Evolutionary conservation across 2,113 vertebrate genomes (phyloP), one percentile per base, ranked within the genome.

Genomic region (Pavo muticus): DNA sequence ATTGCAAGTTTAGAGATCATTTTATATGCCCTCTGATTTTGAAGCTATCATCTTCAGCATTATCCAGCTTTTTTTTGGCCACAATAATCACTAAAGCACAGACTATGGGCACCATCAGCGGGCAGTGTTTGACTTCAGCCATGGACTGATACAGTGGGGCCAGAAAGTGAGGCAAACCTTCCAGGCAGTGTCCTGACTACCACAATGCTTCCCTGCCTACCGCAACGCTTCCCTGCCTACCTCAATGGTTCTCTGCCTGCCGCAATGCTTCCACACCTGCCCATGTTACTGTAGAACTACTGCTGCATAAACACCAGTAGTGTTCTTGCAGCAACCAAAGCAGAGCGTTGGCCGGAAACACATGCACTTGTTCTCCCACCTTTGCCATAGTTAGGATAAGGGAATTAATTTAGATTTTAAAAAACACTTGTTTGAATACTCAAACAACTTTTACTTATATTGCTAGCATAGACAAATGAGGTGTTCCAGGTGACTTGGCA

Each of bases 231-330:
- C 13, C 50, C 50, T 52, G 50, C 50, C 25, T 57, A 1, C 35
- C 35, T 35, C 35, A 35, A 35, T 35, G 35, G 35, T 35, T 35
- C 35, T 35, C 35, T 35, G 35, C 35, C 35, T 35, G 35, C 8
- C 11, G 29, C 57, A 54, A 42, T 4, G 25, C 35, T 76, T 73
- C 35, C 65, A 74, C 84, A 69, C 9, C 74, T 65, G n/a, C 21
- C 25, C 63, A 16, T 1, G 0, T 5, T 20, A 40, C 0, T 42
- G 59, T n/a, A 63, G 45, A 60, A 50, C 78, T 21, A 0, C 7
- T 2, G 16, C 61, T 19, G 24, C 6, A 25, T 4, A 18, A 24
- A 32, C 56, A 59, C 14, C 45, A 60, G 76, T 32, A 45, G 27
- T 39, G 40, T 64, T 56, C 35, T 13, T 30, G 35, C 52, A 69